Conservation (phyloP, 2,113 vertebrate genomes). For the Ctenodactylus gundi region DNA sequence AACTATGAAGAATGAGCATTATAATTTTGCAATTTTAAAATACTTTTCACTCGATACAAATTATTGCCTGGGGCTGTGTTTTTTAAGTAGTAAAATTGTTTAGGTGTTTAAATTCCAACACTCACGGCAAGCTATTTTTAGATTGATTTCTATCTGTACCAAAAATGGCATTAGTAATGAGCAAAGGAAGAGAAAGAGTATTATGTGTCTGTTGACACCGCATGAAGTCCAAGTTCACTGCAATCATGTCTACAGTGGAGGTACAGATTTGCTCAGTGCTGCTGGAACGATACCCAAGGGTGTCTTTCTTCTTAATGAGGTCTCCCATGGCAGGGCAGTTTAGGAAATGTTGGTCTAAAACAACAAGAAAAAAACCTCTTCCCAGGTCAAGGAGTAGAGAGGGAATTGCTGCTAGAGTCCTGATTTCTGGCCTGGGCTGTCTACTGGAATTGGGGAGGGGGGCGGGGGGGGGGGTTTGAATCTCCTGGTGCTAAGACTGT, state of each 20-base stretch:
- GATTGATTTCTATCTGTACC: conserved; percentile 39
- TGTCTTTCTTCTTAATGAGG: not conserved
- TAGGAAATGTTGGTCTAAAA: not conserved
- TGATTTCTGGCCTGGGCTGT: not conserved
- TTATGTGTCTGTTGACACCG: not conserved
- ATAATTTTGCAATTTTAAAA: conserved; percentile 31
- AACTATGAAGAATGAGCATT: not conserved
- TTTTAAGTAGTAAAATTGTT: conserved; percentile 32
- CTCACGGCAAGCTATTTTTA: conserved; percentile 21
- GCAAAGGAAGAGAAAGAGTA: not conserved
- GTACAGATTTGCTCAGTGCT: not conserved
- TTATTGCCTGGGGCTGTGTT: not conserved
- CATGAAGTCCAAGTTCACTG: not conserved
- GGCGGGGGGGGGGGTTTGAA: not conserved
- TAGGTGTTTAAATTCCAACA: conserved; percentile 6
- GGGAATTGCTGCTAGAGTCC: not conserved
- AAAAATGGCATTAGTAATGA: not conserved
- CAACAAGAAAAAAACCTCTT: not conserved
- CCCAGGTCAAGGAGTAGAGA: not conserved
- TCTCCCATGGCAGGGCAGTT: not conserved
- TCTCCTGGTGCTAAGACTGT: not conserved
- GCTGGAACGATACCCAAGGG: not conserved
- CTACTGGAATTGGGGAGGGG: not conserved
- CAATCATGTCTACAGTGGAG: not conserved
- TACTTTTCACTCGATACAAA: conserved; percentile 16